Base-by-base conservation (phyloP, 1,140 invertebrate species). In the Cyrtorhinus lividipennis region DNA sequence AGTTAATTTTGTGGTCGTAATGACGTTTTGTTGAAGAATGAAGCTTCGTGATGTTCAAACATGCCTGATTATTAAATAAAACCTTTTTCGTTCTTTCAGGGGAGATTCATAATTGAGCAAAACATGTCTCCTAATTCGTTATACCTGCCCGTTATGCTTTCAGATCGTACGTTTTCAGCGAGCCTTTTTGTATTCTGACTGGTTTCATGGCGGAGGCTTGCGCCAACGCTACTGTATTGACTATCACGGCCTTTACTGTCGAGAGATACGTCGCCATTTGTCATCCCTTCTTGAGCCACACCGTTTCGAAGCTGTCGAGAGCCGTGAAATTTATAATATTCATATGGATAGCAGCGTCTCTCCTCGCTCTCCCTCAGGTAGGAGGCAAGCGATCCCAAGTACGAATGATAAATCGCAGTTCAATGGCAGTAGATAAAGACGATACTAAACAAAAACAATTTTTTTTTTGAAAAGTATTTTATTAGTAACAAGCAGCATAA, bases 191-290 rank as follows among this genome's bases (percentile, higher is more conserved):
- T 73, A 78, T 92, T 5, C 74, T 92, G 25, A 83, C 90, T 62
- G 88, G 88, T 0, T 79, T 92, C 56, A 79, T 89, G 0, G 85
- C 89, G 0, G 93, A 96, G 72, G 92, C 88, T 2, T 93, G 90
- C 0, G 89, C 91, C 1, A 93, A 95, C 72, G 92, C 93, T 0
- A 95, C 93, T 0, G 88, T 97, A 0, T 77, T 97, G 45, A 93
- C 89, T 2, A 94, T 95, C 59, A 90, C 88, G 0, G 88, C 90
- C 1, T 98, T 98, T 74, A 97, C 94, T 0, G 82, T 95, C 2
- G 95, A 98, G 73, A 78, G 95, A 57, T 98, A 96, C 73, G 81
- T 96, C 20, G 93, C 92, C 15, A 95, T 97, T 66, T 95, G 92
- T 73, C 87, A 94, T 72, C 93, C 93, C 0, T 86, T 96, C 66